phyloP scores from a whole-genome alignment of 2,888 invertebrate genomes.

The Eupithecia pulchellata region DNA sequence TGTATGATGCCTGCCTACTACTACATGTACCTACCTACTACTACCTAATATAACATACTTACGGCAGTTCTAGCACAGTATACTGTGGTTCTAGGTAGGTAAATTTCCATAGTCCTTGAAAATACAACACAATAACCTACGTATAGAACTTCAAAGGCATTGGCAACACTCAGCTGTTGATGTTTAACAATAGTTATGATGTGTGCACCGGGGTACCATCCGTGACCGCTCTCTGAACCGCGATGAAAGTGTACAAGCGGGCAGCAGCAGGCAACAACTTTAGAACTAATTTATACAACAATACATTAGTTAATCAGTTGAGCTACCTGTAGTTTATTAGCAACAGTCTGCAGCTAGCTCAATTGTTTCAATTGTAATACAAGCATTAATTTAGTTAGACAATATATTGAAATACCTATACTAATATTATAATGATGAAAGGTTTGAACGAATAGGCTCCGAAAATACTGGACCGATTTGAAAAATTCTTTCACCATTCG shows the following conservation, averaged over 20 bases:
- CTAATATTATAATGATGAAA: too few relatives aligned
- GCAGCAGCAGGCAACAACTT: conserved; percentile 43
- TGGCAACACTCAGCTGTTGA: conserved; percentile 37
- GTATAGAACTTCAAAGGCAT: conserved; percentile 28
- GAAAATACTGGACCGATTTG: too few relatives aligned
- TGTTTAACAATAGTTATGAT: conserved; percentile 45
- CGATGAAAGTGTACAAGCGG: conserved; percentile 58
- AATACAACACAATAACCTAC: background rate
- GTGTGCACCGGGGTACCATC: conserved; percentile 65
- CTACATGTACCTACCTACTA: background rate
- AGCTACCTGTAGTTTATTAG: too few relatives aligned
- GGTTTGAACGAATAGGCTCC: too few relatives aligned
- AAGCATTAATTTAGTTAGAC: too few relatives aligned
- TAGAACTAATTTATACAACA: background rate
- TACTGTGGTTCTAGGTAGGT: too few relatives aligned
- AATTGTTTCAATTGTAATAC: too few relatives aligned
- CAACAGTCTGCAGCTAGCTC: too few relatives aligned
- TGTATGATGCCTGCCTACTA: background rate
- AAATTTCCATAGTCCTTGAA: background rate
- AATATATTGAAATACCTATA: too few relatives aligned
- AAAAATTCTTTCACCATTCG: too few relatives aligned
- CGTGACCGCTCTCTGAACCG: conserved; percentile 79
- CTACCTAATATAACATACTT: background rate
- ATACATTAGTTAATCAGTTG: too few relatives aligned
- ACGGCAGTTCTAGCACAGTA: too few relatives aligned